Percentiles rank a stretch among this genome's conserved stretches.
Evolutionary conservation across 2,113 vertebrate species (phyloP).

Genomic region (Thunnus maccoyii): DNA sequence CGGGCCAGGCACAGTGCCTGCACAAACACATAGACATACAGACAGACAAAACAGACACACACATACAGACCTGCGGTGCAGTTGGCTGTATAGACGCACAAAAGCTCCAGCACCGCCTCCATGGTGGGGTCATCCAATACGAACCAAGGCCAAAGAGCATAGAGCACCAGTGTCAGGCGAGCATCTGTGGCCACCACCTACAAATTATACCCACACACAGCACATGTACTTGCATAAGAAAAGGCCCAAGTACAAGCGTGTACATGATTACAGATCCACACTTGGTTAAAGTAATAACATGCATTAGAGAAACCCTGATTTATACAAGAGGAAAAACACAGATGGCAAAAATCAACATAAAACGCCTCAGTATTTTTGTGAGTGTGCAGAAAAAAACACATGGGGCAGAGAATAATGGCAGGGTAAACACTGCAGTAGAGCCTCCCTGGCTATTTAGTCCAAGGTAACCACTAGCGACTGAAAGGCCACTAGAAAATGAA

Average conservation of each 20-base stretch:
- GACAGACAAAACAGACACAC: slow-evolving; percentile 42
- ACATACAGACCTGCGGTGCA: slow-evolving; percentile 87
- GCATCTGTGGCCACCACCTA: slow-evolving; percentile 89
- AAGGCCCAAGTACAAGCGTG: slow-evolving; percentile 14
- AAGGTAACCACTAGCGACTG: slow-evolving; percentile 51
- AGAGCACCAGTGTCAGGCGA: slow-evolving; percentile 85
- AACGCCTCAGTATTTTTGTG: slow-evolving; percentile 23
- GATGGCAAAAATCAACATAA: slow-evolving; percentile 38
- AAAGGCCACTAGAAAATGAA: slow-evolving; percentile 57
- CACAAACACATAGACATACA: slow-evolving; percentile 53
- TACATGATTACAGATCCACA: slow-evolving; percentile 7
- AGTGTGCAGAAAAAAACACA: slow-evolving; percentile 14
- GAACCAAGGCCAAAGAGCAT: slow-evolving; percentile 94
- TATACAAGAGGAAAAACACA: slow-evolving; percentile 34
- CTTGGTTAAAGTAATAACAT: slow-evolving; percentile 19
- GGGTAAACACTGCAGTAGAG: slow-evolving; percentile 9
- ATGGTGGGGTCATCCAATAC: slow-evolving; percentile 89
- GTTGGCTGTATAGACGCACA: slow-evolving; percentile 94
- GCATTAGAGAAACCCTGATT: slow-evolving; percentile 19
- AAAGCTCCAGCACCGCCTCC: slow-evolving; percentile 90
- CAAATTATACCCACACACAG: slow-evolving; percentile 18
- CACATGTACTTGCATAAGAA: not conserved
- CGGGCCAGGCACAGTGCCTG: slow-evolving; percentile 70
- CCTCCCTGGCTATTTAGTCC: slow-evolving; percentile 38
- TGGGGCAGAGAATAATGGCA: slow-evolving; percentile 2